phyloP scores from a whole-genome alignment of 2,113 vertebrate species.

The Oophaga pumilio region DNA sequence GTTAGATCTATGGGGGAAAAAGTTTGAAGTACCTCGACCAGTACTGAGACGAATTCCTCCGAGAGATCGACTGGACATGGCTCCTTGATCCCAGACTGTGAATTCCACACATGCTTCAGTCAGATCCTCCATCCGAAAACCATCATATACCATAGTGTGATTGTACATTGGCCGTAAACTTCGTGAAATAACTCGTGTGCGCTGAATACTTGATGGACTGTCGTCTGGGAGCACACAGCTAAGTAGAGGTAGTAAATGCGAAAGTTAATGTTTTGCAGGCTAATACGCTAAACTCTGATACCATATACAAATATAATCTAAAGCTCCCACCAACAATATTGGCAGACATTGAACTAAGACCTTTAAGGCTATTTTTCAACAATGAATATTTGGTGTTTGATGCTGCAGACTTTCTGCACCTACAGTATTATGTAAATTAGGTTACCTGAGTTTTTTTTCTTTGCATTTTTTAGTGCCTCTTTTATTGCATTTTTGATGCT shows the following conservation, averaged over 20 bases:
- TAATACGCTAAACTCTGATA: not conserved
- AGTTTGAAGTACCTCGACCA: conserved; percentile 78
- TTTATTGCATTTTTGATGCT: no score
- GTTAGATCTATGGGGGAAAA: not conserved
- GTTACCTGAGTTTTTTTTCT: no score
- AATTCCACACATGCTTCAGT: conserved; percentile 89
- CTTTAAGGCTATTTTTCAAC: no score
- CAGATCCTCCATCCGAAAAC: conserved; percentile 85
- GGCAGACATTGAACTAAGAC: not conserved
- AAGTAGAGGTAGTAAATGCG: not conserved
- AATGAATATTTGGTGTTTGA: no score
- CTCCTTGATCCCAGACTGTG: conserved; percentile 86
- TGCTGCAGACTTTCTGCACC: no score
- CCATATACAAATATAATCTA: not conserved
- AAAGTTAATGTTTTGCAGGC: not conserved
- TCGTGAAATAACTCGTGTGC: conserved; percentile 81
- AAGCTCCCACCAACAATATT: no score
- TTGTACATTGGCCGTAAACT: conserved; percentile 88
- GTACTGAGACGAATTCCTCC: conserved; percentile 89
- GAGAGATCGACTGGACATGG: conserved; percentile 75
- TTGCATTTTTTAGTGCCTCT: no score
- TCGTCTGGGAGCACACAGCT: conserved; percentile 92
- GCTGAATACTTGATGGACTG: conserved; percentile 85
- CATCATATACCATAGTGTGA: conserved; percentile 98
- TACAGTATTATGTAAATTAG: no score